Evolutionary conservation across 2,888 invertebrate species (phyloP).

Genomic region (Prostheceraeus crozeri): DNA sequence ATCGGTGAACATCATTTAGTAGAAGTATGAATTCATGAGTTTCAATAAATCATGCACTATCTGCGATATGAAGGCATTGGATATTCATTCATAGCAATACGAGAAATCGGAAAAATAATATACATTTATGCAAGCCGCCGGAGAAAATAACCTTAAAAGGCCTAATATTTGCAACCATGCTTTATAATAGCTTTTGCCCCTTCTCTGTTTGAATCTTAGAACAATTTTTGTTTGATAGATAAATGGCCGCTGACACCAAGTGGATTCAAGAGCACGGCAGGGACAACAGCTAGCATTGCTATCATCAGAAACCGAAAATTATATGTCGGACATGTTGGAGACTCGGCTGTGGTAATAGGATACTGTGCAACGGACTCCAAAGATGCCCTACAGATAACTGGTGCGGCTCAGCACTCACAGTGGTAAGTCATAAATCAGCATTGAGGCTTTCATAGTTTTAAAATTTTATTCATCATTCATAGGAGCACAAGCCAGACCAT

Average conservation of each 20-base stretch:
- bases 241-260: constrained; percentile 91
- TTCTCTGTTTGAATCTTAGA: too few relatives aligned
- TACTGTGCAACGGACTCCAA: constrained; percentile 49
- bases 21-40: too few relatives aligned
- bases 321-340: constrained; percentile 95
- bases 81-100: too few relatives aligned
- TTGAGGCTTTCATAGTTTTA: too few relatives aligned
- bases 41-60: too few relatives aligned
- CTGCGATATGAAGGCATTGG: too few relatives aligned
- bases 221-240: constrained; percentile 45
- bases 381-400: not conserved
- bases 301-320: constrained; percentile 82
- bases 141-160: too few relatives aligned
- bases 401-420: not conserved
- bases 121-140: too few relatives aligned
- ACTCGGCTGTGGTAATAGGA: constrained; percentile 84
- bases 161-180: too few relatives aligned
- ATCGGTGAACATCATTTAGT: too few relatives aligned
- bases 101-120: too few relatives aligned
- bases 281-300: constrained; percentile 89
- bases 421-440: not conserved
- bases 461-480: constrained; percentile 31
- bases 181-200: too few relatives aligned
- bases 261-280: constrained; percentile 88
- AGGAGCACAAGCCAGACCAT: constrained; percentile 90